Base-by-base conservation (phyloP, 2,888 invertebrate species). In the Osmoderma eremita region DNA sequence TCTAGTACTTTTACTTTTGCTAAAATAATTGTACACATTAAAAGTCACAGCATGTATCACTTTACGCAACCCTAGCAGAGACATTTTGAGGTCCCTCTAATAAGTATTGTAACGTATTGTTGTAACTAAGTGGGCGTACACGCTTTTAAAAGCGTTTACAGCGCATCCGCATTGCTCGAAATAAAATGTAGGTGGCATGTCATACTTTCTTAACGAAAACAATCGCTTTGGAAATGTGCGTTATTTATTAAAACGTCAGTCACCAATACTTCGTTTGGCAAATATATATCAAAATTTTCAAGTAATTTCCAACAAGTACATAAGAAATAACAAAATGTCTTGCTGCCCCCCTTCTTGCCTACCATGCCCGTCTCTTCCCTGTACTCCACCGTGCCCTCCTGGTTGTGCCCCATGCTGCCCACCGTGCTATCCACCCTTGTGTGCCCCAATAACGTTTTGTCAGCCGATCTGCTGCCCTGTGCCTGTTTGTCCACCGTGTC, bases 321-420 rank as follows among this genome's bases (percentile, higher is more conserved):
- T 38, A 39, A 39, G 12, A 56, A 56, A n/a, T 20, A 49, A 39
- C 17, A 20, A 51, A 63, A 65, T 67, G 18, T 53, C 67, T 15
- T 12, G 17, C 18, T 53, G 53, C 62, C 65, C 65, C 1, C 69
- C 69, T 15, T 61, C 67, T 20, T 69, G 68, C 24, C 58, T 62
- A 6, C 62, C 66, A 17, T 66, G 66, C 12, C 67, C 63, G 41
- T 65, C 67, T n/a, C 63, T 67, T 13, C 63, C 62, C 38, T 69
- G 66, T 48, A 64, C 66, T 22, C 68, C 67, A 17, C 36, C 50
- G 12, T 65, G 62, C 56, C 65, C 65, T 1, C 69, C 69, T 17
- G 64, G 69, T 36, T 69, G 69, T 38, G 63, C 67, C 12, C 62
- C 66, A 12, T 66, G 66, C 12, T 69, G 65, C 42, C 67, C 67